Evolutionary conservation across 2,113 vertebrate genomes (phyloP).

Genomic region (Clarias magur): DNA sequence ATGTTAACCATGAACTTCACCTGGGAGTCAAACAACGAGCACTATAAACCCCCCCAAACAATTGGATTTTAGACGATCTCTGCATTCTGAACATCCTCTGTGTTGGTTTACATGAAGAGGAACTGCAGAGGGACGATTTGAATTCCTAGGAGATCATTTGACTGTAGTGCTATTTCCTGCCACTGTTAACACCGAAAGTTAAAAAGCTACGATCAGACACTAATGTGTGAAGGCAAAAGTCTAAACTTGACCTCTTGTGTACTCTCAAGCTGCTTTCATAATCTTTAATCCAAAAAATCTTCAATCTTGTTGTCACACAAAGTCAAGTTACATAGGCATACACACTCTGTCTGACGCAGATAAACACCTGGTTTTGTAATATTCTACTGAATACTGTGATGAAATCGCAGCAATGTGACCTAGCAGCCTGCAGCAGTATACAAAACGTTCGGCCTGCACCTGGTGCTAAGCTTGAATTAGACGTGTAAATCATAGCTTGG

Average conservation of each 20-base stretch:
- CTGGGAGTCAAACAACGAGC: neutral
- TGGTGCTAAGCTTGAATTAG: neutral
- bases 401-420: neutral
- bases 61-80: neutral
- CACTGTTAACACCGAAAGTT: neutral
- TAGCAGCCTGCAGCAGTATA: neutral
- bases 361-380: neutral
- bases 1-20: neutral
- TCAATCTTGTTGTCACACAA: neutral
- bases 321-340: no score
- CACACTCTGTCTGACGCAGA: neutral
- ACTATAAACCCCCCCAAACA: neutral
- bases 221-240: neutral
- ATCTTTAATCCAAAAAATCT: neutral
- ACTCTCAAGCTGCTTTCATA: neutral
- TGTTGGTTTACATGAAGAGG: constrained; percentile 33
- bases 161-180: constrained; percentile 44
- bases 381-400: neutral
- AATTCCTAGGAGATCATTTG: constrained; percentile 57
- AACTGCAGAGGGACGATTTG: constrained; percentile 52
- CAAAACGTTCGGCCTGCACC: neutral
- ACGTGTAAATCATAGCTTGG: neutral
- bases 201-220: neutral
- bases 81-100: constrained; percentile 3
- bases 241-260: neutral